These are phyloP conservation scores for Phataginus tricuspis DNA, from an alignment of 2,797 vertebrate genomes.

Conservation along the genomic window DNA sequence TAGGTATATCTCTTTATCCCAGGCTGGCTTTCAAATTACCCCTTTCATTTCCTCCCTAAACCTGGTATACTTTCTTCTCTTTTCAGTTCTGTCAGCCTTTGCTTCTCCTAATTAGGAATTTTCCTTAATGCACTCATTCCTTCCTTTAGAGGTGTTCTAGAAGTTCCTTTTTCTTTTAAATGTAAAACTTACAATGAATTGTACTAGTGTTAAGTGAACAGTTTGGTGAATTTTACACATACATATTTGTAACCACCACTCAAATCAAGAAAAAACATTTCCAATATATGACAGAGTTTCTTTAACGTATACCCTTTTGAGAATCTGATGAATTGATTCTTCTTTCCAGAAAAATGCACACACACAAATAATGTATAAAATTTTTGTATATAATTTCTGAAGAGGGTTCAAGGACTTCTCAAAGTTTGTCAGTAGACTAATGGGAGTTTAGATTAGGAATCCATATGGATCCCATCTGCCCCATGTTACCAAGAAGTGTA, in stretches of 20 bases:
- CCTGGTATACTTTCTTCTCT: background rate
- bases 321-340: slow-evolving; percentile 30
- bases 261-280: background rate
- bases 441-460: background rate
- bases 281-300: background rate
- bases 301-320: background rate
- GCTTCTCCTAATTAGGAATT: slow-evolving; percentile 31
- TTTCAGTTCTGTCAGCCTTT: slow-evolving; percentile 4
- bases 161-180: background rate
- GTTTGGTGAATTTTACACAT: background rate
- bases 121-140: background rate
- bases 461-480: background rate
- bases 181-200: slow-evolving; percentile 28
- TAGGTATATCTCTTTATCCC: background rate
- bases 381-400: slow-evolving; percentile 24
- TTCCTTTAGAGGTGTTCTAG: background rate
- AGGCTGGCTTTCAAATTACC: background rate
- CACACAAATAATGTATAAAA: background rate
- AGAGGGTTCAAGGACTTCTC: background rate
- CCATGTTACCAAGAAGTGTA: background rate
- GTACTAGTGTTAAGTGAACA: background rate
- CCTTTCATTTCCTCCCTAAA: background rate
- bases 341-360: slow-evolving; percentile 13
- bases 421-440: background rate
- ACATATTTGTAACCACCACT: background rate